phyloP scores from a whole-genome alignment of 1,140 invertebrate genomes.

The Liolophura sinensis region DNA sequence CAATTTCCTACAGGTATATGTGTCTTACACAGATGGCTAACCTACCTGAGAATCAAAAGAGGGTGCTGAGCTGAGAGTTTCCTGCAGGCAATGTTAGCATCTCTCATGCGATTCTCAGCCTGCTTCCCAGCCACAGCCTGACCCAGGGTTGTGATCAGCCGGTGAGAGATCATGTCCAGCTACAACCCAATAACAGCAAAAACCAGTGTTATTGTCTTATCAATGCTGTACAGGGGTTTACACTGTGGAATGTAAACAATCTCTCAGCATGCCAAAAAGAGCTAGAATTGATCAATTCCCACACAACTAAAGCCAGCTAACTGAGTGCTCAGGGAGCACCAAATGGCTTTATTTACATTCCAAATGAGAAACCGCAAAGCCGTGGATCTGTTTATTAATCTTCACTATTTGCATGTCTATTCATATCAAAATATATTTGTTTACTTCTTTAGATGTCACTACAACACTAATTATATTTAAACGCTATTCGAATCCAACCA shows the following conservation, averaged over 20 bases:
- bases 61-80: conserved; percentile 86
- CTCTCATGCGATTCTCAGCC: conserved; percentile 71
- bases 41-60: conserved; percentile 72
- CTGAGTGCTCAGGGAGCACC: no score
- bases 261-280: no score
- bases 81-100: conserved; percentile 76
- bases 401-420: no score
- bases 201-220: not conserved
- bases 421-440: not conserved
- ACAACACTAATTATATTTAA: not conserved
- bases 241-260: no score
- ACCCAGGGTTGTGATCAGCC: conserved; percentile 76
- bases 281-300: no score
- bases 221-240: conserved; percentile 1
- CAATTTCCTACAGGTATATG: conserved; percentile 72
- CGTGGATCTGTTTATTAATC: no score
- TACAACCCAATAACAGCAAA: conserved; percentile 19
- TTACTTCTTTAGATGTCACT: not conserved
- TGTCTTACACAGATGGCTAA: not conserved
- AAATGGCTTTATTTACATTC: no score
- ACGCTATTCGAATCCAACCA: not conserved
- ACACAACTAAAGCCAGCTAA: no score
- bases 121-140: conserved; percentile 68
- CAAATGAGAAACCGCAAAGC: no score
- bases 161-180: conserved; percentile 79